phyloP scores from a whole-genome alignment of 2,888 invertebrate species.

The Lysandra bellargus region DNA sequence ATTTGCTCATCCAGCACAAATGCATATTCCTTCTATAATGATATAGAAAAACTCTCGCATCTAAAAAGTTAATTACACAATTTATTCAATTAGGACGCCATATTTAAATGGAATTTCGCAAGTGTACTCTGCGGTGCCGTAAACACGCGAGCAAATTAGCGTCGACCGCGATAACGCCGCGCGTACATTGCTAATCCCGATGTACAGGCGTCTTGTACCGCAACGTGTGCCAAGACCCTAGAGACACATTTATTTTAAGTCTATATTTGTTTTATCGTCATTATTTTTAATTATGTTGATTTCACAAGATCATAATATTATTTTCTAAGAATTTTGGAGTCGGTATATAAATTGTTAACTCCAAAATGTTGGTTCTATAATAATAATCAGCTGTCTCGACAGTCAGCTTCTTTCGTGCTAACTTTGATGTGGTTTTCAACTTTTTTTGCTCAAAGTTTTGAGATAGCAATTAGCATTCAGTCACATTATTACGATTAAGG shows the following conservation, averaged over 20 bases:
- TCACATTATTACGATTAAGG: no score
- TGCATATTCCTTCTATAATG: background rate
- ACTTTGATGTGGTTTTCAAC: no score
- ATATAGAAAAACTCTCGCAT: background rate
- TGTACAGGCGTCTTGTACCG: background rate
- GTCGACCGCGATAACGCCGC: slow-evolving; percentile 64
- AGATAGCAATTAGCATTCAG: no score
- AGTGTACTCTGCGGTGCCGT: slow-evolving; percentile 34
- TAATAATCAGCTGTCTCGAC: no score
- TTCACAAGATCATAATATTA: no score
- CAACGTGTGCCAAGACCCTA: background rate
- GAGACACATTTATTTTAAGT: background rate
- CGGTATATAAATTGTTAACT: no score
- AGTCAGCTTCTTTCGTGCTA: no score
- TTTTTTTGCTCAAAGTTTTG: no score
- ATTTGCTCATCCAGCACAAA: background rate
- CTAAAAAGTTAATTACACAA: slow-evolving; percentile 4
- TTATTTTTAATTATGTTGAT: background rate
- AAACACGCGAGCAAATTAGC: slow-evolving; percentile 72
- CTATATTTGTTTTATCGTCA: background rate
- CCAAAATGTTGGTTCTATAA: no score
- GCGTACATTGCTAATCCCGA: slow-evolving; percentile 50
- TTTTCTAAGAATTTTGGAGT: no score
- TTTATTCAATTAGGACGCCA: background rate
- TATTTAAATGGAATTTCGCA: background rate